Evolutionary conservation across 2,113 vertebrate species (phyloP).

Genomic region (Rhizomys pruinosus): DNA sequence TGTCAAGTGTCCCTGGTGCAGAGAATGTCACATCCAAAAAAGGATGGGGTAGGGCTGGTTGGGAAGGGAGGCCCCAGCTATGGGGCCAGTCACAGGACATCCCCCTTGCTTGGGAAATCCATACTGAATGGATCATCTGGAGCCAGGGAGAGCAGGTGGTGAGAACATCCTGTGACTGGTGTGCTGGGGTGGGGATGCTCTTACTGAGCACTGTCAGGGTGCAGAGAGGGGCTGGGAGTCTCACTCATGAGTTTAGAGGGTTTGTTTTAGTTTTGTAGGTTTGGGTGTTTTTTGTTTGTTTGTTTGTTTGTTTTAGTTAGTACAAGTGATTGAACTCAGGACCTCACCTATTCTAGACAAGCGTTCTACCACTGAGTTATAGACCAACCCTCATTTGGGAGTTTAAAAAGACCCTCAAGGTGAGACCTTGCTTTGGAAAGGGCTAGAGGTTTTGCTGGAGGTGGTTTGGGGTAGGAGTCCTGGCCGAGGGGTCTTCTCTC

Average conservation of each 20-base stretch:
- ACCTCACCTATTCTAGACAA: background rate
- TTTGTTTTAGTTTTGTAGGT: background rate
- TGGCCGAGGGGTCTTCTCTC: background rate
- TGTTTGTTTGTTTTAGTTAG: no score
- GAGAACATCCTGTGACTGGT: background rate
- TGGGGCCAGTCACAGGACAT: background rate
- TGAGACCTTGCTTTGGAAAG: constrained; percentile 5
- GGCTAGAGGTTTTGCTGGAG: background rate
- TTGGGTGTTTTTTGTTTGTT: no score
- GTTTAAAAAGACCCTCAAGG: background rate
- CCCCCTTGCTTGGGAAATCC: background rate
- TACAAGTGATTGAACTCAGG: background rate
- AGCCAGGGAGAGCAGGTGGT: background rate
- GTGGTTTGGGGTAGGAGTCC: background rate
- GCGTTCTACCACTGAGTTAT: background rate
- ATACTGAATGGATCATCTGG: background rate
- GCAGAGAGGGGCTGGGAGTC: background rate
- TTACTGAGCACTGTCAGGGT: background rate
- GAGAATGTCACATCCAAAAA: background rate
- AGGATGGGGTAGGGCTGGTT: background rate
- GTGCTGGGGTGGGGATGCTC: background rate
- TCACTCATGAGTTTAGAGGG: background rate
- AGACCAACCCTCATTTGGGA: background rate
- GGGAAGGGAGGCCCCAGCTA: no score
- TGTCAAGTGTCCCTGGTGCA: background rate